phyloP scores from a whole-genome alignment of 2,888 invertebrate species.

The Drosophila incognita region DNA sequence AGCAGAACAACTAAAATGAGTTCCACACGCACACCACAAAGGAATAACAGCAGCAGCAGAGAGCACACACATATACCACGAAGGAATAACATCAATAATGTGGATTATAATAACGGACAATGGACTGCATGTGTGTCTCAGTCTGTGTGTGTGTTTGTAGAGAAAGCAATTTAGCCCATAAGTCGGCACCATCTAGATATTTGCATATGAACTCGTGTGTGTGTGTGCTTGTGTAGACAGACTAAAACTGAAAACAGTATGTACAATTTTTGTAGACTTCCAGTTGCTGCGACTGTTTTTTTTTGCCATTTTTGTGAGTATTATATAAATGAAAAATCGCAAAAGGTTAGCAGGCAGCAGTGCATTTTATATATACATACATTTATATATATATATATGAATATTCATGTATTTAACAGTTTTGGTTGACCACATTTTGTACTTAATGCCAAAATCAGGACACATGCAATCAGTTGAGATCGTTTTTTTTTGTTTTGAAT shows the following conservation, averaged over 20 bases:
- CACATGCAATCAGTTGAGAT: constrained; percentile 28
- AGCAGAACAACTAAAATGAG: constrained; percentile 16
- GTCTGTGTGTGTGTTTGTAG: constrained; percentile 1
- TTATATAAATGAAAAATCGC: constrained; percentile 75
- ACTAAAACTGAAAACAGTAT: background rate
- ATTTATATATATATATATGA: constrained; percentile 1
- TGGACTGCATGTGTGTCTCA: constrained; percentile 34
- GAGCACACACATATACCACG: constrained; percentile 16
- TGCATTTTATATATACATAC: constrained; percentile 15
- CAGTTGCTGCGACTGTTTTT: constrained; percentile 3
- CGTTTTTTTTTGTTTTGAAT: background rate
- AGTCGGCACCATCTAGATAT: constrained; percentile 8
- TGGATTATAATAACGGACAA: constrained; percentile 46
- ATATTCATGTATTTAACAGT: constrained; percentile 2
- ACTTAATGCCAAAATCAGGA: constrained; percentile 63
- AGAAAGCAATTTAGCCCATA: constrained; percentile 20
- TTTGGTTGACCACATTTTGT: constrained; percentile 36
- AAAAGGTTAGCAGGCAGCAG: constrained; percentile 30
- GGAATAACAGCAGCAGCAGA: constrained; percentile 6
- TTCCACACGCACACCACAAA: constrained; percentile 23
- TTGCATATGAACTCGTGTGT: background rate
- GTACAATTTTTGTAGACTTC: constrained; percentile 11
- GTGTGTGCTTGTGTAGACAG: constrained; percentile 5
- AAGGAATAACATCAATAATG: constrained; percentile 14
- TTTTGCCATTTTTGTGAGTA: constrained; percentile 66